Evolutionary conservation across 2,113 vertebrate genomes (phyloP), one percentile per base, ranked within the genome.

Genomic region (Scalopus aquaticus): DNA sequence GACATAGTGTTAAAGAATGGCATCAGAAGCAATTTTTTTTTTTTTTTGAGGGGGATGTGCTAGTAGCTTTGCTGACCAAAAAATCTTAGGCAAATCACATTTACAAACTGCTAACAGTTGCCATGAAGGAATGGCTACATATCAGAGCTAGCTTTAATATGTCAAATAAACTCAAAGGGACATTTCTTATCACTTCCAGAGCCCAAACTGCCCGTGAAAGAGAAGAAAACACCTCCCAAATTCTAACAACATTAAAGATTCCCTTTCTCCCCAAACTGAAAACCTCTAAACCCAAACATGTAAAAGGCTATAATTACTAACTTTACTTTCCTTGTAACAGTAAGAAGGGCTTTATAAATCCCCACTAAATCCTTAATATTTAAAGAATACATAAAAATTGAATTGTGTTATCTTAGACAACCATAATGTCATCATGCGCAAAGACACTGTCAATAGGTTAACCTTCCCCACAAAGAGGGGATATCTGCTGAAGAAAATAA

Each of bases 401-500:
- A 92, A 91, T 91, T 20, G 32, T 89, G 44, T 26, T 94, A 85
- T 87, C 13, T 72, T 90, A 72, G 10, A 73, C 9, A 88, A 65
- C 37, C 17, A 39, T 78, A 73, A 93, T 54, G 35, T 46, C 93
- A 88, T 79, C 79, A 69, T 70, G 54, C 96, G 64, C 80, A 91
- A 88, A 88, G 19, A 88, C 60, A 76, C 0, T 76, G 28, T 42
- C 11, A 94, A 76, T 1, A 95, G 22, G 37, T 65, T 89, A 93
- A 80, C 88, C 16, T n/a, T 95, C 70, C 56, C 51, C 88, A 37
- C 54, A 54, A 94, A 90, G 51, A 89, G 46, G 70, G 69, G n/a
- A 26, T 85, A 76, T 49, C 64, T 93, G 76, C 44, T 97, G 32
- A 93, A 91, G 32, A 94, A 95, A 93, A 96, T 85, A 97, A 79